Percentiles rank a stretch among this genome's conserved stretches.
These are phyloP conservation scores for Menura novaehollandiae DNA, from an alignment of 2,113 vertebrate species.

Conservation along the genomic window DNA sequence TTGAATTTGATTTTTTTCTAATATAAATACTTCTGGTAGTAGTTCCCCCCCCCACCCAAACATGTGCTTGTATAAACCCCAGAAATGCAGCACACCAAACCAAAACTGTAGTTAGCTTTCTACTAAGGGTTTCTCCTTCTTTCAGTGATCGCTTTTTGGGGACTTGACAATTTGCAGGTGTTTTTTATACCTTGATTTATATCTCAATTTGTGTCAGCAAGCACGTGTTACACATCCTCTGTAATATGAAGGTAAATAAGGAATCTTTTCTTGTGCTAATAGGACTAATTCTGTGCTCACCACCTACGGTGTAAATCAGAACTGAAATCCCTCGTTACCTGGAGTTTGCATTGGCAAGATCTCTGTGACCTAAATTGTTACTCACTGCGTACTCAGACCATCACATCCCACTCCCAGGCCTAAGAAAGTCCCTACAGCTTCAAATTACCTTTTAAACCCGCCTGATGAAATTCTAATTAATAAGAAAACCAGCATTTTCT, in stretches of 20 bases:
- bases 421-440: background rate
- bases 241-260: background rate
- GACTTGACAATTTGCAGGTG: background rate
- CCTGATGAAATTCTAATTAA: background rate
- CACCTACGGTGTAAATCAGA: background rate
- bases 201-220: background rate
- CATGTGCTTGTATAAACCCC: background rate
- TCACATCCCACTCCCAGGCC: background rate
- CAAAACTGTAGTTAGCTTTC: background rate
- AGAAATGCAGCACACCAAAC: background rate
- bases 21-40: background rate
- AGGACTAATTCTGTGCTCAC: background rate
- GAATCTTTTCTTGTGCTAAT: background rate
- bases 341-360: background rate
- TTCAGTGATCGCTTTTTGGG: background rate
- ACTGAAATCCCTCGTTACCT: background rate
- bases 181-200: background rate
- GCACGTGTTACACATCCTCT: background rate
- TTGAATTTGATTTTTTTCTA: background rate
- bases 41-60: too few relatives aligned
- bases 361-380: background rate
- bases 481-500: background rate
- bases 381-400: background rate
- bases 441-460: background rate
- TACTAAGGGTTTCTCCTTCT: background rate